These are phyloP conservation scores for Sebastes schlegelii DNA, from an alignment of 2,113 vertebrate species.

Conservation along the genomic window DNA sequence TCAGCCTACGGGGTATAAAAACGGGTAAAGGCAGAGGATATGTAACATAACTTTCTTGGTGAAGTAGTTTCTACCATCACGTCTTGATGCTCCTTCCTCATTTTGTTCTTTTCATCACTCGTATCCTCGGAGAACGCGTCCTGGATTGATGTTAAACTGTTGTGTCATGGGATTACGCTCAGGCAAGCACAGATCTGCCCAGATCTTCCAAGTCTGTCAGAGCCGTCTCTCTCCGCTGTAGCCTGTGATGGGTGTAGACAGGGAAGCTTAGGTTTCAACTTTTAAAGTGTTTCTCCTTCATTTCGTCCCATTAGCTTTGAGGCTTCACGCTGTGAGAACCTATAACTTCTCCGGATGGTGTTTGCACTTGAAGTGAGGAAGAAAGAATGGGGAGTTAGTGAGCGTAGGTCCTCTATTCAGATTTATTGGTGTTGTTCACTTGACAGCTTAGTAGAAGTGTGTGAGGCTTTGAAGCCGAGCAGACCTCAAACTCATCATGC, in stretches of 20 bases:
- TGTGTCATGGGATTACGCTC: slow-evolving; percentile 57
- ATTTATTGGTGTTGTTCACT: slow-evolving; percentile 50
- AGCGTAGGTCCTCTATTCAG: slow-evolving; percentile 23
- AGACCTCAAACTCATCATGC: slow-evolving; percentile 52
- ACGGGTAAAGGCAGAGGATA: slow-evolving; percentile 17
- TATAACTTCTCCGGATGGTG: slow-evolving; percentile 25
- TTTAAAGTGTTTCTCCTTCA: slow-evolving; percentile 55
- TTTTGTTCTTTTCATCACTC: slow-evolving; percentile 51
- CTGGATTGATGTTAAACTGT: slow-evolving; percentile 58
- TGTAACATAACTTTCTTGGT: slow-evolving; percentile 13
- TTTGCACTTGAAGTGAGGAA: slow-evolving; percentile 39
- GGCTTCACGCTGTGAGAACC: slow-evolving; percentile 49
- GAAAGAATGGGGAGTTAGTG: slow-evolving; percentile 27
- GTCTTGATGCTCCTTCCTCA: slow-evolving; percentile 27
- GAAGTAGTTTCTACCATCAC: slow-evolving; percentile 35
- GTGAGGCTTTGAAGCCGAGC: slow-evolving; percentile 51
- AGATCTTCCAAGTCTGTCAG: slow-evolving; percentile 56
- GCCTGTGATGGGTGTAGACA: slow-evolving; percentile 59
- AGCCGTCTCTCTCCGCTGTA: slow-evolving; percentile 12
- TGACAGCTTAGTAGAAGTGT: slow-evolving; percentile 41
- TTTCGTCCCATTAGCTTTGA: slow-evolving; percentile 56
- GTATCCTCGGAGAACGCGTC: slow-evolving; percentile 28
- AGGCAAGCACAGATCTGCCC: slow-evolving; percentile 61
- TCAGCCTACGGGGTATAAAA: slow-evolving; percentile 25
- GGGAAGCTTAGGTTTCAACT: slow-evolving; percentile 52